These are phyloP conservation scores for Cantharis flavilabris DNA, from an alignment of 2,888 invertebrate genomes.

Conservation along the genomic window DNA sequence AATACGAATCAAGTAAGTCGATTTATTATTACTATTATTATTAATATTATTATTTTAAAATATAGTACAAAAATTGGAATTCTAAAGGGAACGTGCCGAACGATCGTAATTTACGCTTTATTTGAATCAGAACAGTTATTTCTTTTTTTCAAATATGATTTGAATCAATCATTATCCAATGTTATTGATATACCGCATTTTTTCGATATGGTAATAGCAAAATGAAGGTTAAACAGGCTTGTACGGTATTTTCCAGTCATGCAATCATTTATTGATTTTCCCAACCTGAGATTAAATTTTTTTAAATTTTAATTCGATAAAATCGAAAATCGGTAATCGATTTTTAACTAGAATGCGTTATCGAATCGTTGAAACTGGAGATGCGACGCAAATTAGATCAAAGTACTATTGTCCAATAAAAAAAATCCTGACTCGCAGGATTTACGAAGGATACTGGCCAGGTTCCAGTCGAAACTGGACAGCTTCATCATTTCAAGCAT, in stretches of 20 bases:
- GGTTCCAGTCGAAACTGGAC: too few species aligned
- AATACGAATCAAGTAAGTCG: background rate
- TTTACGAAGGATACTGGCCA: too few species aligned
- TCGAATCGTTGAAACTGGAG: background rate
- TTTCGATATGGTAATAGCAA: background rate
- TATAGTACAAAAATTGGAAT: background rate
- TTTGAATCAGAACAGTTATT: background rate
- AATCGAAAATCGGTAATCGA: background rate
- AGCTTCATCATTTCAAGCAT: too few species aligned
- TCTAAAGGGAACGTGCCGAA: too few species aligned
- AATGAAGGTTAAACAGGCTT: background rate
- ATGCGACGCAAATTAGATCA: background rate
- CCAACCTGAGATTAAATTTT: too few species aligned
- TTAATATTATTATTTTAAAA: background rate
- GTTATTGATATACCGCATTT: background rate
- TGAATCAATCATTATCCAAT: background rate
- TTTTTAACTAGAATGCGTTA: background rate
- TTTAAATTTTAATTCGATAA: too few species aligned
- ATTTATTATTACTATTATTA: background rate
- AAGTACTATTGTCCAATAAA: too few species aligned
- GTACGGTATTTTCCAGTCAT: background rate
- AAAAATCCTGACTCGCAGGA: too few species aligned
- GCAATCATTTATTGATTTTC: background rate
- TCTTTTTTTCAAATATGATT: background rate
- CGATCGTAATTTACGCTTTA: background rate